Evolutionary conservation across 2,113 vertebrate genomes (phyloP).

Genomic region (Scatophagus argus): DNA sequence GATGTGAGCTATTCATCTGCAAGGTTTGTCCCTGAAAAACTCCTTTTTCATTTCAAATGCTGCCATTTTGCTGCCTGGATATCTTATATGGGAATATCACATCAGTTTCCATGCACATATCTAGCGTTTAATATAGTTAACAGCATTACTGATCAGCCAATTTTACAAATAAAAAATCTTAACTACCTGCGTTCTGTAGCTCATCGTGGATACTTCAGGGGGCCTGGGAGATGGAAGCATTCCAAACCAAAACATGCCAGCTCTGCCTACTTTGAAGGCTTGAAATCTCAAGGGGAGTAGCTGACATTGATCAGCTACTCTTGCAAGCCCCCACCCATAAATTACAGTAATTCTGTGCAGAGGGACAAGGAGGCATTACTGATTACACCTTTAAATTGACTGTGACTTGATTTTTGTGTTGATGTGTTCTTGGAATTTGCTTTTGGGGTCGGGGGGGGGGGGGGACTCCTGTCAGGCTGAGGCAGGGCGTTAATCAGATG

Average conservation of each 20-base stretch:
- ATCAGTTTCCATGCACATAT: no score
- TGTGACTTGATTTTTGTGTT: background rate
- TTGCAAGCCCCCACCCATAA: background rate
- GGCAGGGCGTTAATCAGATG: conserved; percentile 20
- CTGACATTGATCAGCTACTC: background rate
- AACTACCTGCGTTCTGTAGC: background rate
- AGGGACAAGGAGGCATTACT: background rate
- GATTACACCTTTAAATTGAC: background rate
- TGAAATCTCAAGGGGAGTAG: background rate
- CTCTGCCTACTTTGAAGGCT: background rate
- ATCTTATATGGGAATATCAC: no score
- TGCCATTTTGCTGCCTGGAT: no score
- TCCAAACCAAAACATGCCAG: background rate
- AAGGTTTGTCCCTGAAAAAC: background rate
- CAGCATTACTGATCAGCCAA: no score
- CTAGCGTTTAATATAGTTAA: background rate
- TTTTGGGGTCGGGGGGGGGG: no score
- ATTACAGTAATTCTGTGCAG: background rate
- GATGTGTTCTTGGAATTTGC: background rate
- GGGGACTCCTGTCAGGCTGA: background rate
- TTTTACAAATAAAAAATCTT: background rate
- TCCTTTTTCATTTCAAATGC: background rate
- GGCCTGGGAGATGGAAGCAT: background rate
- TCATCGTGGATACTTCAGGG: background rate
- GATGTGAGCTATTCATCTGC: background rate